These are phyloP conservation scores for Ophion ventricosus DNA, from an alignment of 2,888 invertebrate species.

Conservation along the genomic window DNA sequence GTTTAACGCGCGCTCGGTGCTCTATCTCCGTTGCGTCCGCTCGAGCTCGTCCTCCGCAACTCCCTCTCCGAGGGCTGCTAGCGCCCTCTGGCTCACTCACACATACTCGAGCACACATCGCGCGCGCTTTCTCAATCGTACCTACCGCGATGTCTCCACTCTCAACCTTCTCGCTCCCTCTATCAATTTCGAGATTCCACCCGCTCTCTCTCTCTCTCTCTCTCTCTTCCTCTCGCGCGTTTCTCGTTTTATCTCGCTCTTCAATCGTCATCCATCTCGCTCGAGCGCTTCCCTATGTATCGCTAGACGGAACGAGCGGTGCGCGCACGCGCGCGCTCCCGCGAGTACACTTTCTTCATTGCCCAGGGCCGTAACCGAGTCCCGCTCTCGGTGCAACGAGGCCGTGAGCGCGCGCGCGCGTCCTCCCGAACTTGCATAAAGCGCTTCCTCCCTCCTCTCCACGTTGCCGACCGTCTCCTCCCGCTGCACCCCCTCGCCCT, in stretches of 20 bases:
- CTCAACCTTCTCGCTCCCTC: conserved; percentile 13
- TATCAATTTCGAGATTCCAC: conserved; percentile 37
- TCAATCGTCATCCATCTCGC: neutral
- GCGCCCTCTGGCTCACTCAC: conserved; percentile 23
- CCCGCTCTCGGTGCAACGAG: conserved; percentile 64
- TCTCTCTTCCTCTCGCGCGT: conserved; percentile 5
- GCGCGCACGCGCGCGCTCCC: neutral
- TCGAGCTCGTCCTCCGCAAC: neutral
- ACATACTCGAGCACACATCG: conserved; percentile 7
- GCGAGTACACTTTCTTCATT: conserved; percentile 18
- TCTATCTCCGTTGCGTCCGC: conserved; percentile 24
- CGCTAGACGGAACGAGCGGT: neutral
- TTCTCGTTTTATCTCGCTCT: conserved; percentile 57
- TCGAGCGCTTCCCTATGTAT: neutral
- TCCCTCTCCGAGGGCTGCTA: neutral
- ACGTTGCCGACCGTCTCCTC: neutral
- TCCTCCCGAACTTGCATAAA: conserved; percentile 47
- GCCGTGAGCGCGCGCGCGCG: conserved; percentile 49
- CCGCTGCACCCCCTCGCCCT: neutral
- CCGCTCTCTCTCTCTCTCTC: conserved; percentile 34
- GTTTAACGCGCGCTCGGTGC: conserved; percentile 38
- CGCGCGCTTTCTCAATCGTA: neutral
- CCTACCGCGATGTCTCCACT: neutral
- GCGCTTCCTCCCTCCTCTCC: conserved; percentile 43
- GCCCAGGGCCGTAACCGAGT: conserved; percentile 68